Evolutionary conservation across 2,888 invertebrate genomes (phyloP), one percentile per base, ranked within the genome.

Genomic region (Ophioninae sp.): DNA sequence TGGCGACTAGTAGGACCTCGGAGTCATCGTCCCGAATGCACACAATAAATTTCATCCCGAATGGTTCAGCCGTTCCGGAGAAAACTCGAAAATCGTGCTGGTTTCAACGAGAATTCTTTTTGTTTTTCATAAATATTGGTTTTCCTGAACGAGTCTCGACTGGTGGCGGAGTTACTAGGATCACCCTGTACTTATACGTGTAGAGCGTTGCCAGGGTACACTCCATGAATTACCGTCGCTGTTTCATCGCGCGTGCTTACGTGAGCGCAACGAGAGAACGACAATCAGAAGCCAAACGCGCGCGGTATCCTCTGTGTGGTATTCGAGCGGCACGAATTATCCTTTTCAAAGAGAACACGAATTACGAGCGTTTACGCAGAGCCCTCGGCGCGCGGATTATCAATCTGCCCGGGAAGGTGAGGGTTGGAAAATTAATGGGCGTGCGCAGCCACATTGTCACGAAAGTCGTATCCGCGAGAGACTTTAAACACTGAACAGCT

Each of bases 311-410:
- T 30, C 50, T 65, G 74, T 80, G 62, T 65, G 77, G 79, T 44
- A 84, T 79, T 78, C 70, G 65, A 65, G 69, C 78, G 72, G 80
- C 82, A 87, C 85, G 89, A 88, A 89, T 89, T 89, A 89, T 85
- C 87, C 85, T 89, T 89, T 89, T 89, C 87, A 88, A 86, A 82
- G 84, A 79, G 87, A 62, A 61, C 74, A 88, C 85, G 86, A 85
- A 89, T 89, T 85, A 87, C 86, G 59, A 83, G 86, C 87, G 87
- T 89, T 89, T 89, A 87, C 87, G 85, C 67, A 59, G 61, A 73
- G 44, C 23, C n/a, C 61, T 37, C 61, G 59, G 79, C 77, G 70
- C 73, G 81, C 64, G 83, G 82, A 77, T 86, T 89, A 88, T 89
- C 88, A 88, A 89, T 89, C 87, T 88, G 74, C 81, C 7, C 17